These are phyloP conservation scores for Ophion costatus DNA, from an alignment of 2,888 invertebrate genomes.

Conservation along the genomic window DNA sequence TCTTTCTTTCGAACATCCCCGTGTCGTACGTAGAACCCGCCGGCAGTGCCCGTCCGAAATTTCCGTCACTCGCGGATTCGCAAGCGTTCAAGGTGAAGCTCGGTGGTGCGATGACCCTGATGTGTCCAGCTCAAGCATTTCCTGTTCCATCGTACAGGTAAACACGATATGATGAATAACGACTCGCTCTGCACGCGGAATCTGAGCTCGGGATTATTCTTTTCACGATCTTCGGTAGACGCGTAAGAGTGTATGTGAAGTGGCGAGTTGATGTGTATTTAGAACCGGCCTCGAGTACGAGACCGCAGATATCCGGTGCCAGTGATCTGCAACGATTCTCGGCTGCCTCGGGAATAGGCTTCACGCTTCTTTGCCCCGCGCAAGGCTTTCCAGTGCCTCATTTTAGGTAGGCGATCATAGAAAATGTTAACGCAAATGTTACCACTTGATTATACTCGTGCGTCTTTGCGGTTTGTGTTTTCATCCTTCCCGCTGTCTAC, in stretches of 20 bases:
- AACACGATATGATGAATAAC: slow-evolving; percentile 54
- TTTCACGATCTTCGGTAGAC: slow-evolving; percentile 19
- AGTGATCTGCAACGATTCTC: slow-evolving; percentile 81
- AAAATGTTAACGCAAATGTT: slow-evolving; percentile 60
- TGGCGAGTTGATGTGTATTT: slow-evolving; percentile 38
- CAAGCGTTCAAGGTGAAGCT: slow-evolving; percentile 81
- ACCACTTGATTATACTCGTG: not conserved
- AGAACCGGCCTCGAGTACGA: slow-evolving; percentile 86
- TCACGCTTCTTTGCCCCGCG: slow-evolving; percentile 84
- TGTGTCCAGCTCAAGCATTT: slow-evolving; percentile 85
- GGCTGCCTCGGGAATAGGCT: slow-evolving; percentile 76
- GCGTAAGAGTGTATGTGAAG: slow-evolving; percentile 35
- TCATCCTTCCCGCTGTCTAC: slow-evolving; percentile 20
- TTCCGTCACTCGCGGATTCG: slow-evolving; percentile 85
- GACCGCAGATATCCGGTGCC: slow-evolving; percentile 84
- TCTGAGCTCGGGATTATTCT: slow-evolving; percentile 43
- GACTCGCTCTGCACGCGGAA: not conserved
- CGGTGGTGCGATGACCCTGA: slow-evolving; percentile 83
- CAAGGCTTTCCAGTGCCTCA: slow-evolving; percentile 84
- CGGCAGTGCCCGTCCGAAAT: slow-evolving; percentile 87
- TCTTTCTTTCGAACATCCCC: slow-evolving; percentile 32
- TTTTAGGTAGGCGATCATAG: slow-evolving; percentile 82
- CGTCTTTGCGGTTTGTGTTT: slow-evolving; percentile 9
- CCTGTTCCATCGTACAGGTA: slow-evolving; percentile 85
- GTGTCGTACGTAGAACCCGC: slow-evolving; percentile 84